These are phyloP conservation scores for Acanthaster planci DNA, from an alignment of 35 echinoderm and acorn worm species.

Conservation along the genomic window DNA sequence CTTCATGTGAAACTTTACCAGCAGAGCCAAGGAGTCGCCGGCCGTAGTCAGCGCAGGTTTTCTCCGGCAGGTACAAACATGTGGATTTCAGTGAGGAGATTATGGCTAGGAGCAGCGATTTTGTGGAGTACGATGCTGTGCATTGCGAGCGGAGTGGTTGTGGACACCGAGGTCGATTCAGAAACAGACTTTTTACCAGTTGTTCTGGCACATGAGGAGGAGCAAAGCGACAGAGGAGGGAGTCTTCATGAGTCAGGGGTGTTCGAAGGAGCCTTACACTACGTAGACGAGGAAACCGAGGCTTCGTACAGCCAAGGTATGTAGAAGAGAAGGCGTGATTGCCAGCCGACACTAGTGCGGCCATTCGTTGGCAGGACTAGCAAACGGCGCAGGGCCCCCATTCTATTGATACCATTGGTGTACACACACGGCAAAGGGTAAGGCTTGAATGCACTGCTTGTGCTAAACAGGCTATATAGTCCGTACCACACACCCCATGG, in stretches of 20 bases:
- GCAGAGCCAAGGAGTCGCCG: slow-evolving; percentile 20
- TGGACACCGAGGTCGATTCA: background rate
- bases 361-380: background rate
- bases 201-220: background rate
- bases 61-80: slow-evolving; percentile 16
- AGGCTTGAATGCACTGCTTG: slow-evolving; percentile 32
- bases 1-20: slow-evolving; percentile 23
- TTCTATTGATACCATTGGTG: slow-evolving; percentile 21
- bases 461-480: slow-evolving; percentile 26
- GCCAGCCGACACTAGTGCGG: background rate
- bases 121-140: slow-evolving; percentile 22
- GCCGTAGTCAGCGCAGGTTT: slow-evolving; percentile 16
- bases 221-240: background rate
- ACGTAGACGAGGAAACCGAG: background rate
- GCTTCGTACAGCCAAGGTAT: background rate
- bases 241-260: background rate
- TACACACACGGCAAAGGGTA: slow-evolving; percentile 13
- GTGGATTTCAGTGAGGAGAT: slow-evolving; percentile 14
- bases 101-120: slow-evolving; percentile 24
- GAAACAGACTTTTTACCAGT: background rate
- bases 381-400: background rate
- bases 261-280: background rate
- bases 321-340: background rate
- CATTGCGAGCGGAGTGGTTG: slow-evolving; percentile 1
- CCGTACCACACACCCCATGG: slow-evolving; percentile 21